Conservation (phyloP, 2,113 vertebrate species). For the Xenopus laevis region DNA sequence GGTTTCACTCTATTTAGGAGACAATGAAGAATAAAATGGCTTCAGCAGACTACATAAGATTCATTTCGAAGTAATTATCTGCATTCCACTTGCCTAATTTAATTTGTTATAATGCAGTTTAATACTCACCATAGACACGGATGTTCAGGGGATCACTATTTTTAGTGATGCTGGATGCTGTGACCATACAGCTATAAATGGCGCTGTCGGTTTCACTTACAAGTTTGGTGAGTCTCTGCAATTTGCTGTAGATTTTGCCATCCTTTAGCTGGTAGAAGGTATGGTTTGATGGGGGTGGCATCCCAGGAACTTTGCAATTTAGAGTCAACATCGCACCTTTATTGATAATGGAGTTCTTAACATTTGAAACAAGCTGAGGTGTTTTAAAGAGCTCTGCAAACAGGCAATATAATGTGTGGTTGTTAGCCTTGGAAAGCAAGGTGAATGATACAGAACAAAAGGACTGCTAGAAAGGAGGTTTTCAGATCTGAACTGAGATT, state of each 20-base stretch:
- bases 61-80: too few relatives aligned
- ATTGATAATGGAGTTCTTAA: not conserved
- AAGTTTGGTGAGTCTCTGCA: slow-evolving; percentile 5
- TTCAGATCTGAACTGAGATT: too few relatives aligned
- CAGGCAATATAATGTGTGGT: not conserved
- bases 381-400: slow-evolving; percentile 28
- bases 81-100: too few relatives aligned
- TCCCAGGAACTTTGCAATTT: not conserved
- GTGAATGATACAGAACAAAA: too few relatives aligned
- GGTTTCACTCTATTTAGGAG: too few relatives aligned
- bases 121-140: slow-evolving; percentile 56
- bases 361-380: not conserved
- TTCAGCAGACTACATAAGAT: too few relatives aligned
- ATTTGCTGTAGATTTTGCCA: not conserved
- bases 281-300: not conserved
- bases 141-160: slow-evolving; percentile 51
- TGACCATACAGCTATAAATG: slow-evolving; percentile 53
- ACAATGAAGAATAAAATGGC: too few relatives aligned
- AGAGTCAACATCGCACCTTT: not conserved
- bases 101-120: not conserved
- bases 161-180: slow-evolving; percentile 58
- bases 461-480: too few relatives aligned
- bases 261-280: not conserved
- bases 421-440: not conserved
- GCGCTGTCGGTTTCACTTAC: slow-evolving; percentile 52